Percentiles rank a stretch among this genome's conserved stretches.
Conservation (phyloP, 2,888 invertebrate genomes). For the Esperia sulphurella region DNA sequence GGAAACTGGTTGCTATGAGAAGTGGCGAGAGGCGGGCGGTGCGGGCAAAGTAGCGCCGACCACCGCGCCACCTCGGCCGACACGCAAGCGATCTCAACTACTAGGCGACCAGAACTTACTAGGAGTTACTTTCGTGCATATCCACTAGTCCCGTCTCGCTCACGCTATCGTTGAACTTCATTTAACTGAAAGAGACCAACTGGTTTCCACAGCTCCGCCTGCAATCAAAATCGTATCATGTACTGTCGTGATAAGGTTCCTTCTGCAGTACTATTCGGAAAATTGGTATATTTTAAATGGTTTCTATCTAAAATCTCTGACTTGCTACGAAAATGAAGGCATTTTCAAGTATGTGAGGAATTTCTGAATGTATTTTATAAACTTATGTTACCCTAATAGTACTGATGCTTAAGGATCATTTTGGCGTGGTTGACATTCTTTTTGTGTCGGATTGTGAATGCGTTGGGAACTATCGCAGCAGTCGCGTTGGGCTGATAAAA, state of each 20-base stretch:
- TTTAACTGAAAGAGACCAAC: slow-evolving; percentile 44
- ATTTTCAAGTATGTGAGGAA: slow-evolving; percentile 58
- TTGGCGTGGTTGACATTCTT: slow-evolving; percentile 72
- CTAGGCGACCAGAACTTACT: slow-evolving; percentile 52
- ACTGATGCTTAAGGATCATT: slow-evolving; percentile 73
- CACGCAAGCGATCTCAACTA: slow-evolving; percentile 72
- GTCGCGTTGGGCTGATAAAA: slow-evolving; percentile 40
- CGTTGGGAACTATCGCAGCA: slow-evolving; percentile 25
- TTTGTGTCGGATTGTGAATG: slow-evolving; percentile 38
- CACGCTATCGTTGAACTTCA: slow-evolving; percentile 44
- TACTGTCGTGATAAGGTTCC: slow-evolving; percentile 25
- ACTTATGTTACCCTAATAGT: slow-evolving; percentile 63
- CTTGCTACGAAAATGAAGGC: slow-evolving; percentile 52
- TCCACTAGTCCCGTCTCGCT: slow-evolving; percentile 43
- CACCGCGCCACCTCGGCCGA: slow-evolving; percentile 76
- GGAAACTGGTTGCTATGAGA: slow-evolving; percentile 6
- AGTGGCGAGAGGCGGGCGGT: slow-evolving; percentile 5
- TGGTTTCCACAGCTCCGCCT: slow-evolving; percentile 28
- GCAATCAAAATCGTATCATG: slow-evolving; percentile 28
- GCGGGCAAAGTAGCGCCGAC: slow-evolving; percentile 26
- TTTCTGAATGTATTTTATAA: slow-evolving; percentile 53
- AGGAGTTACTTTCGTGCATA: slow-evolving; percentile 33
- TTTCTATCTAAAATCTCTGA: slow-evolving; percentile 41
- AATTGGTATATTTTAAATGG: slow-evolving; percentile 34
- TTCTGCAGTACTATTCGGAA: slow-evolving; percentile 20